A percentile compares a stretch with the other conserved stretches of the same genome.
These are phyloP conservation scores for Cremastinae sp. DNA, from an alignment of 2,888 invertebrate genomes.

Conservation along the genomic window DNA sequence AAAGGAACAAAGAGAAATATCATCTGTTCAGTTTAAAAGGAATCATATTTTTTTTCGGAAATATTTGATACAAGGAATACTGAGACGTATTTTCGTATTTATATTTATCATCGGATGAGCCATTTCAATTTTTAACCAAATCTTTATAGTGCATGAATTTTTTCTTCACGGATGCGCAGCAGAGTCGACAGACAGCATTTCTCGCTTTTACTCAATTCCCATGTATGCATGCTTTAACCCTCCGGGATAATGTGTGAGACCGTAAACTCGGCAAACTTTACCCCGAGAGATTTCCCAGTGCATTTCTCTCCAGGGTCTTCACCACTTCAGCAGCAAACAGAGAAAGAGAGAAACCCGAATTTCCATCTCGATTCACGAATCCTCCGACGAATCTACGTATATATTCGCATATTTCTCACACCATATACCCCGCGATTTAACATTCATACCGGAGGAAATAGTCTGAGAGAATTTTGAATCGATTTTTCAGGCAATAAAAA, in stretches of 20 bases:
- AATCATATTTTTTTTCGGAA: background rate
- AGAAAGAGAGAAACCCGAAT: conserved; percentile 15
- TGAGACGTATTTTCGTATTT: too few species aligned
- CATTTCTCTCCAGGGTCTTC: conserved; percentile 38
- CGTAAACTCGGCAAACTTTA: conserved; percentile 58
- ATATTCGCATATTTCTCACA: conserved; percentile 19
- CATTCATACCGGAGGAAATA: conserved; percentile 44
- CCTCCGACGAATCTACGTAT: conserved; percentile 50
- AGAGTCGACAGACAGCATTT: background rate
- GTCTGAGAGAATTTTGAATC: conserved; percentile 17
- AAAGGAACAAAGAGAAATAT: conserved; percentile 1
- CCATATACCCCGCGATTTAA: conserved; percentile 40
- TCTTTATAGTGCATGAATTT: background rate
- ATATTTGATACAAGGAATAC: too few species aligned
- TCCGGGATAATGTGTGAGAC: conserved; percentile 45
- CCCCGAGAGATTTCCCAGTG: conserved; percentile 58
- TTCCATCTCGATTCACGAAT: conserved; percentile 52
- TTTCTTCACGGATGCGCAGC: background rate
- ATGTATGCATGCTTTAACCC: conserved; percentile 40
- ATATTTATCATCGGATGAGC: too few species aligned
- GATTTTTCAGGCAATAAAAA: conserved; percentile 40
- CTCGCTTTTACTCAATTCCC: conserved; percentile 25
- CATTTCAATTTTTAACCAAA: background rate
- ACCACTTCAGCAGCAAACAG: conserved; percentile 9
- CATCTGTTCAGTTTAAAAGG: background rate